Percentiles rank a stretch among this genome's conserved stretches.
Evolutionary conservation across 2,888 invertebrate species (phyloP).

Genomic region (Drosophila emarginata): DNA sequence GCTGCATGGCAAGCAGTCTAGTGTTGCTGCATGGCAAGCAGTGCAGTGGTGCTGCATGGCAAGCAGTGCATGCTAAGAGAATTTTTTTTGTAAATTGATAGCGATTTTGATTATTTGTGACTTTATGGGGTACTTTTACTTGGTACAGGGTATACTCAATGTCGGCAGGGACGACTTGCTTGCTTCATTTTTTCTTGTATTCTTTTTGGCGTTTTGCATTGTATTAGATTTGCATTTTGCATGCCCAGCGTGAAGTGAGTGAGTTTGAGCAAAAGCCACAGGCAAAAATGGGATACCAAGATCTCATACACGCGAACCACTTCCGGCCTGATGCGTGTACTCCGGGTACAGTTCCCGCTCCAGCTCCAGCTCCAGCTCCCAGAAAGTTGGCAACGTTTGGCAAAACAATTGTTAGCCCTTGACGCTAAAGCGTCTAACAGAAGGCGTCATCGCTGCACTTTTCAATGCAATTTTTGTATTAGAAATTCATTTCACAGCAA

Average conservation of each 20-base stretch:
- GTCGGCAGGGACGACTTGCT: no score
- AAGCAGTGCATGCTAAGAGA: no score
- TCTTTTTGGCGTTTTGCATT: conserved; percentile 69
- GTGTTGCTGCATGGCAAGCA: no score
- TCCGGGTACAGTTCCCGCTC: conserved; percentile 21
- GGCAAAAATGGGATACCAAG: conserved; percentile 46
- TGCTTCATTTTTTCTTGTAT: conserved; percentile 43
- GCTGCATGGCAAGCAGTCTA: no score
- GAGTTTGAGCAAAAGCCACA: conserved; percentile 45
- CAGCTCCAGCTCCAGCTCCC: neutral
- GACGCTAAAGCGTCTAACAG: conserved; percentile 41
- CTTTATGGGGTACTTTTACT: no score
- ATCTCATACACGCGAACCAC: conserved; percentile 53
- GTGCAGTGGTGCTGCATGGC: no score
- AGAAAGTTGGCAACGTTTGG: conserved; percentile 56
- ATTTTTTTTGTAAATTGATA: no score
- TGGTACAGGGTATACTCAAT: no score
- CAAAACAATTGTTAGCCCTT: conserved; percentile 66
- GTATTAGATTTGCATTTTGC: conserved; percentile 77
- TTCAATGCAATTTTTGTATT: conserved; percentile 70
- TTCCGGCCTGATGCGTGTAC: conserved; percentile 60
- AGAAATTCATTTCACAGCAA: conserved; percentile 68
- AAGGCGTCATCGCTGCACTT: conserved; percentile 44
- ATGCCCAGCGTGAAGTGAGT: conserved; percentile 69
- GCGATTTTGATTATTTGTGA: no score